Evolutionary conservation across 2,113 vertebrate species (phyloP).

Genomic region (Sinocyclocheilus anophthalmus): DNA sequence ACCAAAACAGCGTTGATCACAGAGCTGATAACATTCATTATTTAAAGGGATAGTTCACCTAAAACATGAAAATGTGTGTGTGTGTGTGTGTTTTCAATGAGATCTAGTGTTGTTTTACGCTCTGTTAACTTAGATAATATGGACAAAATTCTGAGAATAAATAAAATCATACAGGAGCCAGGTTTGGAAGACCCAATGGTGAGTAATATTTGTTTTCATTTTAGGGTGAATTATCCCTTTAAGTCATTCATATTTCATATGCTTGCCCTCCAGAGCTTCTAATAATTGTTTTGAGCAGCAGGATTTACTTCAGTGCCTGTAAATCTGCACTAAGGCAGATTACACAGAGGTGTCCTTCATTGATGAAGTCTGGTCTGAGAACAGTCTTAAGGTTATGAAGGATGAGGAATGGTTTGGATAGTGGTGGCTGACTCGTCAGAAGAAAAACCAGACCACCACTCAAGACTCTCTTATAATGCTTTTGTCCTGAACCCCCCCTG

Average conservation of each 20-base stretch:
- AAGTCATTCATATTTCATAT: slow-evolving; percentile 5
- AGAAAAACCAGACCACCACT: not conserved
- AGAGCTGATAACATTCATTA: not conserved
- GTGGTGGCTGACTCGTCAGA: not conserved
- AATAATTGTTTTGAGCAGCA: slow-evolving; percentile 19
- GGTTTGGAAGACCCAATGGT: no score
- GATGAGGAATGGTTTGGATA: not conserved
- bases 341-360: not conserved
- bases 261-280: not conserved
- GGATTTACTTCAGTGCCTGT: not conserved
- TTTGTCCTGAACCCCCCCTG: slow-evolving; percentile 24
- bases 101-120: not conserved
- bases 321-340: slow-evolving; percentile 30
- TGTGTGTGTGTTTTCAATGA: no score
- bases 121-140: not conserved
- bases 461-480: not conserved
- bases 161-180: no score
- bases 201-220: no score
- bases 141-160: no score
- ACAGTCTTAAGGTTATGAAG: not conserved
- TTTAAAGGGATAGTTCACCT: not conserved
- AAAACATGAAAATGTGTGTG: not conserved
- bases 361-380: not conserved
- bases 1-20: no score
- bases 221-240: not conserved